Conservation (phyloP, 1,140 invertebrate species). For the Microplitis demolitor region DNA sequence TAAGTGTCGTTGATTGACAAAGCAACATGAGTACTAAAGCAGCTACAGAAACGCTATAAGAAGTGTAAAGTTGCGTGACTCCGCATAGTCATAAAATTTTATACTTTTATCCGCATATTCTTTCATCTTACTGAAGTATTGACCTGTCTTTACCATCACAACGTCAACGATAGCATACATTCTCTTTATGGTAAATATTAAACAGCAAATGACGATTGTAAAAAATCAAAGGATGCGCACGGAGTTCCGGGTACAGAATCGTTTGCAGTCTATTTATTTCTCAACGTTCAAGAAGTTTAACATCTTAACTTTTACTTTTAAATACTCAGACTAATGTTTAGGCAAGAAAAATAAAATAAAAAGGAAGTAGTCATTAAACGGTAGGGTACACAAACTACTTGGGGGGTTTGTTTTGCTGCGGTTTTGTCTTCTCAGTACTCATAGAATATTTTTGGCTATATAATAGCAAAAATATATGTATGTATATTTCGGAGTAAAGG, state of each 20-base stretch:
- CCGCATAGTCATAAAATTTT: constrained; percentile 45
- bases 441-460: neutral
- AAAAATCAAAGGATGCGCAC: constrained; percentile 24
- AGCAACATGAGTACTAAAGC: neutral
- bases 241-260: constrained; percentile 12
- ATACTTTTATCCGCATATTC: constrained; percentile 36
- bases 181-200: constrained; percentile 8
- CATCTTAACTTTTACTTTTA: constrained; percentile 5
- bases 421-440: neutral
- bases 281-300: neutral
- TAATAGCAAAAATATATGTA: neutral
- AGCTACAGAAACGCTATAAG: constrained; percentile 32
- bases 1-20: neutral
- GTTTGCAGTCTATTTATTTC: constrained; percentile 3
- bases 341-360: neutral
- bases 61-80: constrained; percentile 44
- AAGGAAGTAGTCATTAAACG: neutral
- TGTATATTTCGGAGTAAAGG: neutral
- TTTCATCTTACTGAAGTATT: constrained; percentile 46
- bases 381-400: constrained; percentile 7
- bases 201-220: constrained; percentile 17
- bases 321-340: neutral
- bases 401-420: constrained; percentile 7
- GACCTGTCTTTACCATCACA: neutral
- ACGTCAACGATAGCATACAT: neutral